Evolutionary conservation across 2,113 vertebrate species (phyloP), one percentile per base, ranked within the genome.

Genomic region (Nicator chloris): DNA sequence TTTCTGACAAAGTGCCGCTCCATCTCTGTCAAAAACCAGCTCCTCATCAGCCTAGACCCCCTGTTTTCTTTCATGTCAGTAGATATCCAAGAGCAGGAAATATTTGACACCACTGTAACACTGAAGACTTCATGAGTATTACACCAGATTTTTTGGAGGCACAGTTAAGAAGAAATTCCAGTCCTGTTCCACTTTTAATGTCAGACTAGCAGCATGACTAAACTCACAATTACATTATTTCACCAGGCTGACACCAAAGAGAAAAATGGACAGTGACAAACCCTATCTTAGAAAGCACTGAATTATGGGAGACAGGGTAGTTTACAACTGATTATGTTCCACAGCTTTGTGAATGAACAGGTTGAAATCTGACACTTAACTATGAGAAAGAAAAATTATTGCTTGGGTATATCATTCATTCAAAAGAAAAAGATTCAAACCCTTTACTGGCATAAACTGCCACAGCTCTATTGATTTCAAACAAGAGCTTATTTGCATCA

Each of bases 381-480:
- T 57, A 18, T 28, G 87, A 65, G 59, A 81, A 88, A 93, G 68
- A 92, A 87, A 95, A 95, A 91, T 57, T 17, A 91, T 87, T 57
- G 53, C 24, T 50, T 51, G 61, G 11, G 49, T 89, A 15, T 60
- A 84, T 91, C 82, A 86, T 72, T 95, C 57, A 95, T 87, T 85
- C 44, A 82, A 87, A 87, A 89, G 56, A 75, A 89, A 88, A 92
- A 93, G 44, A 82, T 63, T 59, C 40, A 87, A 92, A 61, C n/a
- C 65, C 45, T 90, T 85, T 65, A 30, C 89, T 92, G 78, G 63
- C 66, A 77, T 85, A 63, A 94, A 94, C 51, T 86, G 47, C 44
- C 71, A 73, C 47, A 66, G 93, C 30, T 95, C 76, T 90, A 77
- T 40, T 92, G 85, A 96, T 95, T 94, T 94, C 75, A 93, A 88